Evolutionary conservation across 2,797 vertebrate species (phyloP), one percentile per base, ranked within the genome.

Genomic region (Peromyscus melanophrys): DNA sequence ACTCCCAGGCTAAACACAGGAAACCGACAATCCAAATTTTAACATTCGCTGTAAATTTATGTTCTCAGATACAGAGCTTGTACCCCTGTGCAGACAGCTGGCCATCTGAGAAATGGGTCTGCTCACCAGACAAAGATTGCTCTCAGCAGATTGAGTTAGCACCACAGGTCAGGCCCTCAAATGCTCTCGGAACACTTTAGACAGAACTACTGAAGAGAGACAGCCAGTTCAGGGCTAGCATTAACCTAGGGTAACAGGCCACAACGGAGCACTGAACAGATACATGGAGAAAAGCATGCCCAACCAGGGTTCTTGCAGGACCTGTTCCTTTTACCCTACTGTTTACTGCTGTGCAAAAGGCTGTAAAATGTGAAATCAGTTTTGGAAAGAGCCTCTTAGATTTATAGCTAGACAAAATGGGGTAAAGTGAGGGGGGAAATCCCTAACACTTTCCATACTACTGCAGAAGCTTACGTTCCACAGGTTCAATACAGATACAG

Each of bases 331-430:
- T 81, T 46, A 76, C 2, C 10, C 34, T 34, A 27, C 7, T 59
- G 23, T 52, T 88, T 29, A 61, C n/a, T 46, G 37, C 1, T 40
- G 16, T 3, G 12, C 5, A 86, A 63, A 95, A 27, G n/a, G 37
- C 4, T 93, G 29, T 73, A 52, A 49, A 59, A 43, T 25, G 6
- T 63, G 34, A 57, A 29, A 78, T 49, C 37, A 65, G 34, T 85
- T 97, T 69, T 40, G 87, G 49, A 75, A 57, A 67, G 57, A 71
- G 46, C 27, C 76, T 84, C 59, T 80, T 40, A 80, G 43, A 65
- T 73, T 29, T 84, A 52, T 23, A 67, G 69, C 16, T 8, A 90
- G 71, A 94, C 23, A 61, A 73, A 92, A 80, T 46, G 14, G 90
- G 59, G 85, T 83, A 55, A 78, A 77, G 17, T 67, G 43, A 89